A percentile compares a stretch with the other conserved stretches of the same genome.
Evolutionary conservation across 2,888 invertebrate species (phyloP).

Genomic region (Lumbricus terrestris): DNA sequence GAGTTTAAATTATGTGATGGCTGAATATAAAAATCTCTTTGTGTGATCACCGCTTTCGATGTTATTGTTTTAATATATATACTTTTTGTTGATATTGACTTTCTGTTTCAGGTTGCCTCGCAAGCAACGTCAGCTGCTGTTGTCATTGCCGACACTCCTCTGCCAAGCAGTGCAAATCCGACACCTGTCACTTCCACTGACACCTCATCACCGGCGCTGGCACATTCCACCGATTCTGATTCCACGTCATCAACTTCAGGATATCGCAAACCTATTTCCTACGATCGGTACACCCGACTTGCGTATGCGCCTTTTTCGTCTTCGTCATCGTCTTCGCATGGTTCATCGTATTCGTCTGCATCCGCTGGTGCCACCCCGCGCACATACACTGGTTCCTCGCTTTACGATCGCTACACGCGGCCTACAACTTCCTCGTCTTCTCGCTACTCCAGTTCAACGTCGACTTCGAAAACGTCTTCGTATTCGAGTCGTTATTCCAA

Average conservation of each 20-base stretch:
- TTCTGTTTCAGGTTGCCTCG: neutral
- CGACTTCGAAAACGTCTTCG: neutral
- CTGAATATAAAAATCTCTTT: neutral
- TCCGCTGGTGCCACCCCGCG: neutral
- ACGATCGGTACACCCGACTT: neutral
- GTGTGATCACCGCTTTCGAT: neutral
- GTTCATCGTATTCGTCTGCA: neutral
- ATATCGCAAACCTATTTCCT: neutral
- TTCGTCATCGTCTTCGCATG: neutral
- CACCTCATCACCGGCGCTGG: neutral
- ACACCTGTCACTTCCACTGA: neutral
- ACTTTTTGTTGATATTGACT: no score
- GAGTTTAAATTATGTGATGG: neutral
- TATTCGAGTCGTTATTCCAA: neutral
- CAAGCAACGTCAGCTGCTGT: neutral
- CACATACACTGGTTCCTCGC: neutral
- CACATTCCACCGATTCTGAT: neutral
- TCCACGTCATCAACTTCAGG: neutral
- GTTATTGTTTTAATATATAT: neutral
- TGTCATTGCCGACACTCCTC: neutral
- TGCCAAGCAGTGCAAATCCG: neutral
- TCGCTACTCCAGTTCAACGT: slow-evolving; percentile 5
- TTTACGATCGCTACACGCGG: neutral
- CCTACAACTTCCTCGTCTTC: neutral
- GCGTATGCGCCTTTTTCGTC: neutral